These are phyloP conservation scores for Drosophila paranaensis DNA, from an alignment of 2,888 invertebrate species.

Conservation along the genomic window DNA sequence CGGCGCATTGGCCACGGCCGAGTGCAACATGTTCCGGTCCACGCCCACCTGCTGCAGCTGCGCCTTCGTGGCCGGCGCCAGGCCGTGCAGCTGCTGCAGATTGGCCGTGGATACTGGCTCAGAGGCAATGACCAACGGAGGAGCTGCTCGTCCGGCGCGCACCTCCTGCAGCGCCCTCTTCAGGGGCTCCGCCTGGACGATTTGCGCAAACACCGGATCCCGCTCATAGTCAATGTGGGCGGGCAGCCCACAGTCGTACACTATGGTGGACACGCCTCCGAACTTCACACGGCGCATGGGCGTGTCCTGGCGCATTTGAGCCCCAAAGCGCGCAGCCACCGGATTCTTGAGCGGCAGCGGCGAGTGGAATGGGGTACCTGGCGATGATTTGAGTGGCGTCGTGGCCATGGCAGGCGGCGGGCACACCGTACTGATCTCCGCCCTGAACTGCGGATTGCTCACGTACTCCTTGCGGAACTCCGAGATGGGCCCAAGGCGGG, in stretches of 20 bases:
- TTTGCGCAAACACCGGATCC: slow-evolving; percentile 82
- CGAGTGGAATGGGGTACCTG: slow-evolving; percentile 77
- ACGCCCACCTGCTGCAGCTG: slow-evolving; percentile 86
- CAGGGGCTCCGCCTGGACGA: slow-evolving; percentile 81
- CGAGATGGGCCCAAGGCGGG: slow-evolving; percentile 87
- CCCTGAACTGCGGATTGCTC: slow-evolving; percentile 86
- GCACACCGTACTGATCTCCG: slow-evolving; percentile 86
- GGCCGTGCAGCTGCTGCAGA: slow-evolving; percentile 84
- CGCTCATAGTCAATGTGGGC: slow-evolving; percentile 81
- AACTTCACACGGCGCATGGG: slow-evolving; percentile 84
- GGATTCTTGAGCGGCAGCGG: slow-evolving; percentile 81
- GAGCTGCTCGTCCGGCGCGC: slow-evolving; percentile 44
- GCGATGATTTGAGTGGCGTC: slow-evolving; percentile 50
- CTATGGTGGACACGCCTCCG: slow-evolving; percentile 76
- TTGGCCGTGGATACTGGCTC: slow-evolving; percentile 65
- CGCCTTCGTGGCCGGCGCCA: slow-evolving; percentile 85
- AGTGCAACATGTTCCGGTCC: slow-evolving; percentile 86
- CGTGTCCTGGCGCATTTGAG: slow-evolving; percentile 83
- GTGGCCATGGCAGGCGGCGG: slow-evolving; percentile 36
- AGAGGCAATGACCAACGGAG: slow-evolving; percentile 51
- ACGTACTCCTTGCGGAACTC: slow-evolving; percentile 87
- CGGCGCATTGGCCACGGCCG: slow-evolving; percentile 87
- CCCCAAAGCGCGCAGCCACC: slow-evolving; percentile 72
- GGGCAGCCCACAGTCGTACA: slow-evolving; percentile 82
- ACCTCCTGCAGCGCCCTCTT: slow-evolving; percentile 73